Evolutionary conservation across 2,888 invertebrate genomes (phyloP).

Genomic region (Cheilosia grossa): DNA sequence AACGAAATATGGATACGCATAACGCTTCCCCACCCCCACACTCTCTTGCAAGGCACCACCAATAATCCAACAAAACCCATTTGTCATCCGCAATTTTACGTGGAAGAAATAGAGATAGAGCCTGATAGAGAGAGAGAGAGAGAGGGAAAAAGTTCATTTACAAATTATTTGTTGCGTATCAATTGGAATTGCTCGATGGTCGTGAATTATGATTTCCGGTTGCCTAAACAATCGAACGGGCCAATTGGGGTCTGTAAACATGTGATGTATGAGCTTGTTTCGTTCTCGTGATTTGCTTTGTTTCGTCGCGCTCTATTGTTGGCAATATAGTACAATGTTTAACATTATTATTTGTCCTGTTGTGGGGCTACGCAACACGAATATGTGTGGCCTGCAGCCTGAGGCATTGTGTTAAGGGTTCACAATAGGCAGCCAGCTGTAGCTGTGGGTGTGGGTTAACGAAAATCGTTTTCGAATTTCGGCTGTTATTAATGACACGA

Average conservation of each 20-base stretch:
- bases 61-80: conserved; percentile 20
- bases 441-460: not conserved
- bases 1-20: not conserved
- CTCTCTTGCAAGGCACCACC: not conserved
- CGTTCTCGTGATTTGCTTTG: conserved; percentile 25
- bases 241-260: conserved; percentile 37
- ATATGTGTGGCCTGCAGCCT: too few species aligned
- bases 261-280: conserved; percentile 37
- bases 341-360: conserved; percentile 37
- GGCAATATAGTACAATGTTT: not conserved
- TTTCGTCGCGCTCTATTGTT: conserved; percentile 37
- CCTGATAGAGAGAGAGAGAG: not conserved
- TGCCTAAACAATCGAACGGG: conserved; percentile 46
- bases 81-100: conserved; percentile 12
- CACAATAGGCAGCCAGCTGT: too few species aligned
- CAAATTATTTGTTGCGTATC: conserved; percentile 50
- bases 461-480: conserved; percentile 4
- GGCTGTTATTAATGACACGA: conserved; percentile 39
- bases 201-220: conserved; percentile 57
- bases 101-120: not conserved
- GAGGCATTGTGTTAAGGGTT: conserved; percentile 5
- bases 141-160: conserved; percentile 8
- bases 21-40: not conserved
- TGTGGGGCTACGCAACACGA: not conserved
- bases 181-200: conserved; percentile 15